Evolutionary conservation across 2,113 vertebrate genomes (phyloP).

Genomic region (Grammomys dolichurus): DNA sequence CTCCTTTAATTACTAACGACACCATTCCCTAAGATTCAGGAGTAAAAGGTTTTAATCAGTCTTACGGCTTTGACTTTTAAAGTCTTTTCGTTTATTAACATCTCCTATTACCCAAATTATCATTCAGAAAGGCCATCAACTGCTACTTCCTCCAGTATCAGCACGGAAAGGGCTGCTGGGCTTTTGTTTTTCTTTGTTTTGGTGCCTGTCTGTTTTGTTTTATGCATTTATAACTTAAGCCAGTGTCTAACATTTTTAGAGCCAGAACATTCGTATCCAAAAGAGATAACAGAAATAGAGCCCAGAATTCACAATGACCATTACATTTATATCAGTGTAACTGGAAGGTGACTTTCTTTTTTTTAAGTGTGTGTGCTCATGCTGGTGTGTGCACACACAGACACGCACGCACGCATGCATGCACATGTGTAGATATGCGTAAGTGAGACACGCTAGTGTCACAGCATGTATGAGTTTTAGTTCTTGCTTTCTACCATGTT

Average conservation of each 20-base stretch:
- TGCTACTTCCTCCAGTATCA: neutral
- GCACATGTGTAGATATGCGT: neutral
- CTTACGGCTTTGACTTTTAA: neutral
- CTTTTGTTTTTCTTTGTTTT: neutral
- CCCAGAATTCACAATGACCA: neutral
- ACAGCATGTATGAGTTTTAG: neutral
- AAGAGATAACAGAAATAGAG: neutral
- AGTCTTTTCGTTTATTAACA: neutral
- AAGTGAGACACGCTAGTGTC: neutral
- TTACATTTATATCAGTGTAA: neutral
- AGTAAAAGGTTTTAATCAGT: neutral
- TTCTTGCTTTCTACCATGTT: too few relatives aligned
- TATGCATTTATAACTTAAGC: neutral
- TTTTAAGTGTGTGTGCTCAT: too few relatives aligned
- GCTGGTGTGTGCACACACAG: too few relatives aligned
- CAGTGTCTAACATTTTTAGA: neutral
- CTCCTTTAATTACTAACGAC: neutral
- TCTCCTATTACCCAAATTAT: neutral
- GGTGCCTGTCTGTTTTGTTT: neutral
- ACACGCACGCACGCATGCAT: too few relatives aligned
- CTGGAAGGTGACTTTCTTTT: neutral
- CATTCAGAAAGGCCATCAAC: neutral
- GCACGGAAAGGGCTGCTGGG: neutral
- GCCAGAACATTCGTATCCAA: neutral
- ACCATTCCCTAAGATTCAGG: neutral